phyloP scores from a whole-genome alignment of 2,113 vertebrate species.

The Apteryx mantelli region DNA sequence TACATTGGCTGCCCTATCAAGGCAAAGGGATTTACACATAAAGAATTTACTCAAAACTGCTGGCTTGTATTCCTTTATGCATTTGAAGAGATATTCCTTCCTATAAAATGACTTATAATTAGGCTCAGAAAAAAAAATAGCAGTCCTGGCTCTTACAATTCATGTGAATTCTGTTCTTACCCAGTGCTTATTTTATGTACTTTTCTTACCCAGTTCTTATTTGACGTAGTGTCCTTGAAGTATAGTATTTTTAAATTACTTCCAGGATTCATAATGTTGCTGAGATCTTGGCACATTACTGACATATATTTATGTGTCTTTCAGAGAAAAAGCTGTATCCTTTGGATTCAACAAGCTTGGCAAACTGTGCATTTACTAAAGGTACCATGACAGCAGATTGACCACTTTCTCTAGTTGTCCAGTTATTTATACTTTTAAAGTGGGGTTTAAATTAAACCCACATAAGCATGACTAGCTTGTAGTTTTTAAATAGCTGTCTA shows the following conservation, averaged over 20 bases:
- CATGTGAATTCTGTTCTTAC: neutral
- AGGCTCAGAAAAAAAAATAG: neutral
- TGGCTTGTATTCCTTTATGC: neutral
- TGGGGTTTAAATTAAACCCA: neutral
- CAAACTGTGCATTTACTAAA: constrained; percentile 82
- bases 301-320: constrained; percentile 21
- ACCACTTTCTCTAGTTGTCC: neutral
- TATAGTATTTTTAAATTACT: neutral
- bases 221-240: neutral
- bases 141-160: neutral
- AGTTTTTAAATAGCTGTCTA: neutral
- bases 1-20: neutral
- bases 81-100: neutral
- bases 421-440: too few relatives aligned
- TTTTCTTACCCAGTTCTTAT: neutral
- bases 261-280: neutral
- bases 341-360: constrained; percentile 86
- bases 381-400: constrained; percentile 71
- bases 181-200: neutral
- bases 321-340: constrained; percentile 85
- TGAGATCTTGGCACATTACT: neutral
- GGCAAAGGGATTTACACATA: neutral
- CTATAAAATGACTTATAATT: neutral
- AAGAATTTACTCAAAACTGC: neutral
- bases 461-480: neutral